These are phyloP conservation scores for Caranx ignobilis DNA, from an alignment of 2,113 vertebrate genomes.

Conservation along the genomic window DNA sequence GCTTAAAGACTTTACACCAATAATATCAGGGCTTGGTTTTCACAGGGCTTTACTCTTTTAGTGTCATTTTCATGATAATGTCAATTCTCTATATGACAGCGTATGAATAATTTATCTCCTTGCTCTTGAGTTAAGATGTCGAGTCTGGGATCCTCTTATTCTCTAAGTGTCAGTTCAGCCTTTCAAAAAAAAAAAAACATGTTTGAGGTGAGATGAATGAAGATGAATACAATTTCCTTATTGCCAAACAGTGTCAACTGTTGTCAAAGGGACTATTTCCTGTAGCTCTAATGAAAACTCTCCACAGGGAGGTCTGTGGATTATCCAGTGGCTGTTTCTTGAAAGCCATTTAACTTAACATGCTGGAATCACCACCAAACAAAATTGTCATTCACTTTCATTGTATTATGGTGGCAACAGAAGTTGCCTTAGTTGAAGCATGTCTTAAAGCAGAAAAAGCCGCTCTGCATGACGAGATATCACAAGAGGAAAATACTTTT, in stretches of 20 bases:
- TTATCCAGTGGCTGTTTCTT: neutral
- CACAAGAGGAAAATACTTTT: neutral
- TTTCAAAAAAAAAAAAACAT: neutral
- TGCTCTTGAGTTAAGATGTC: neutral
- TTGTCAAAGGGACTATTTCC: conserved; percentile 12
- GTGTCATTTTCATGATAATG: conserved; percentile 1
- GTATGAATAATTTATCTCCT: neutral
- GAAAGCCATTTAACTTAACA: neutral
- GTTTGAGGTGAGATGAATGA: neutral
- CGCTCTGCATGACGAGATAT: neutral
- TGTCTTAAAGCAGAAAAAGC: neutral
- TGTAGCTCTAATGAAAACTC: neutral
- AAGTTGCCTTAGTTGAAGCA: too few species aligned
- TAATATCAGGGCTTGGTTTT: too few species aligned
- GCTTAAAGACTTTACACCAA: too few species aligned
- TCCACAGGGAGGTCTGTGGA: neutral
- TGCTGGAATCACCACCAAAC: neutral
- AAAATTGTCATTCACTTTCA: neutral
- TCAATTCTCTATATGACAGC: neutral
- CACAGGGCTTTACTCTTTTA: neutral
- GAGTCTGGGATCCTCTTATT: neutral
- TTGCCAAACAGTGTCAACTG: conserved; percentile 14
- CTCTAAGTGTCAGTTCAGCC: neutral
- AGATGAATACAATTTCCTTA: conserved; percentile 12
- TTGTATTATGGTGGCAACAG: neutral